Percentiles rank a stretch among this genome's conserved stretches.
phyloP scores from a whole-genome alignment of 2,888 invertebrate genomes.

The Luperina nickerlii region DNA sequence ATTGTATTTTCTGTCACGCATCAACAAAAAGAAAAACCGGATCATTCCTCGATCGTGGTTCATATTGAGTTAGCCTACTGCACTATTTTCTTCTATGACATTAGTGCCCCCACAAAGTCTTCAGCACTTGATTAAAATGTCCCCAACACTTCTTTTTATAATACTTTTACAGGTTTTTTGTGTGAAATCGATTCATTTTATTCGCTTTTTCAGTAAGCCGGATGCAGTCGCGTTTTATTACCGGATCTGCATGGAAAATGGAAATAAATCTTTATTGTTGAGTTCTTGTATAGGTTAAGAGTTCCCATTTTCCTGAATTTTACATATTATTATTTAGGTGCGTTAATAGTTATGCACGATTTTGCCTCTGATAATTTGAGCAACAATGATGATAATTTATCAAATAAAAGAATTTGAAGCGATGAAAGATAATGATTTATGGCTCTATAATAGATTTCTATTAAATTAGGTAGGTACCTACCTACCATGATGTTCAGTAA shows the following conservation, averaged over 20 bases:
- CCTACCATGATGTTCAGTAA: neutral
- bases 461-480: neutral
- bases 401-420: too few species aligned
- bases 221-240: neutral
- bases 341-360: neutral
- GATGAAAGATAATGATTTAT: neutral
- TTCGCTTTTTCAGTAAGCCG: neutral
- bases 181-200: slow-evolving; percentile 12
- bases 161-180: slow-evolving; percentile 19
- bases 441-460: neutral
- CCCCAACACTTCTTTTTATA: slow-evolving; percentile 22
- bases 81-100: neutral
- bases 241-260: neutral
- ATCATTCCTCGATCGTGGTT: neutral
- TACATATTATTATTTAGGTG: neutral
- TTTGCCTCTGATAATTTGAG: neutral
- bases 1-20: neutral
- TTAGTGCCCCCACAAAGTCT: slow-evolving; percentile 13
- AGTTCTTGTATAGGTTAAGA: neutral
- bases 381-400: neutral
- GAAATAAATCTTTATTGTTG: slow-evolving; percentile 1
- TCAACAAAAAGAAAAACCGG: neutral
- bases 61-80: slow-evolving; percentile 17
- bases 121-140: slow-evolving; percentile 52
- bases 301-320: neutral